These are phyloP conservation scores for Drosophila nigricruria DNA, from an alignment of 2,888 invertebrate species.

Conservation along the genomic window DNA sequence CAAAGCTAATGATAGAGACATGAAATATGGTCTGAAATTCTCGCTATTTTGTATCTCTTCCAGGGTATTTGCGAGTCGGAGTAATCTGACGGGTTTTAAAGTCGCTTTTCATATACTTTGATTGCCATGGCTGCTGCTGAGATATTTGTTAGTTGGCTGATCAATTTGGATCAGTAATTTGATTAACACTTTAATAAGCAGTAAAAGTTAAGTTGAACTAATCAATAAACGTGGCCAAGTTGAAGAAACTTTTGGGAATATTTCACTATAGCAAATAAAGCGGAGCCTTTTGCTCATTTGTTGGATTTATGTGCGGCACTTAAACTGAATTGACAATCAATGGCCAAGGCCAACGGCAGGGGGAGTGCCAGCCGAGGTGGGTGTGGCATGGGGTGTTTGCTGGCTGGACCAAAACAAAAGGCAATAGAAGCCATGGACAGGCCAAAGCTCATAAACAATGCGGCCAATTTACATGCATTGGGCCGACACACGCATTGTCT, in stretches of 20 bases:
- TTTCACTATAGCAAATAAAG: slow-evolving; percentile 25
- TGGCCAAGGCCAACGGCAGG: slow-evolving; percentile 59
- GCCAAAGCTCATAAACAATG: slow-evolving; percentile 69
- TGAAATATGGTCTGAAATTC: background rate
- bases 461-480: slow-evolving; percentile 76
- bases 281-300: slow-evolving; percentile 62
- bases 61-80: background rate
- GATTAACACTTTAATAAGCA: slow-evolving; percentile 9
- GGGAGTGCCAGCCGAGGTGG: background rate
- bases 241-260: slow-evolving; percentile 11
- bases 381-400: slow-evolving; percentile 6
- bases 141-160: background rate
- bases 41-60: background rate
- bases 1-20: background rate
- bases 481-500: slow-evolving; percentile 38
- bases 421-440: slow-evolving; percentile 35
- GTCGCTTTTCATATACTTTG: no score
- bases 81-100: no score
- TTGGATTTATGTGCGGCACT: slow-evolving; percentile 70
- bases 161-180: background rate
- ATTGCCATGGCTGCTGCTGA: no score
- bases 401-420: slow-evolving; percentile 51
- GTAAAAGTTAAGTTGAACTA: slow-evolving; percentile 1
- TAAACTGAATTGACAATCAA: slow-evolving; percentile 78
- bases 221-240: slow-evolving; percentile 18